Conservation (phyloP, 2,888 invertebrate species). For the Polydrusus cervinus region DNA sequence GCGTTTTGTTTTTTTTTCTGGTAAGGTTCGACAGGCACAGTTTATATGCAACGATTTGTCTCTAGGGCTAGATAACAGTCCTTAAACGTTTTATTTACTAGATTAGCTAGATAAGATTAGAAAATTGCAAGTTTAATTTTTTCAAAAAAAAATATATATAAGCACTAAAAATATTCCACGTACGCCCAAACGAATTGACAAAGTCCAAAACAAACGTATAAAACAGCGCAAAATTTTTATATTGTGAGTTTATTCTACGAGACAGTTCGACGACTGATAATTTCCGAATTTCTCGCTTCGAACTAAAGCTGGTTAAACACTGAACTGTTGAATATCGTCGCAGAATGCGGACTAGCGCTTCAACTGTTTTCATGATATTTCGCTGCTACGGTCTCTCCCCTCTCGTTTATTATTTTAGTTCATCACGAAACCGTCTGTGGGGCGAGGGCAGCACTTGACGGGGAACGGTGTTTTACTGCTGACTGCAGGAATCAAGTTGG, state of each 20-base stretch:
- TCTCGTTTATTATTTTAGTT: constrained; percentile 11
- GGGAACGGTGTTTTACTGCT: constrained; percentile 5
- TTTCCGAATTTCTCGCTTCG: not conserved
- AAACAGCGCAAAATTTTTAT: not conserved
- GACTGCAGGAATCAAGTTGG: not conserved
- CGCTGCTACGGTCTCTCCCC: constrained; percentile 15
- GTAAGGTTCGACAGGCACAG: constrained; percentile 11
- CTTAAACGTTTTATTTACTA: not conserved
- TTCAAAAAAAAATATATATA: not conserved
- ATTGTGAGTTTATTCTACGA: not conserved
- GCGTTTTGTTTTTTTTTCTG: constrained; percentile 41
- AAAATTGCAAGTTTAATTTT: not conserved
- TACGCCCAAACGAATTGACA: not conserved
- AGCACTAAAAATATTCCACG: not conserved
- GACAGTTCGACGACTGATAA: constrained; percentile 7
- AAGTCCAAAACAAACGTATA: not conserved
- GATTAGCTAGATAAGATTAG: constrained; percentile 2
- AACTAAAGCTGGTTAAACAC: not conserved
- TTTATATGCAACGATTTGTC: constrained; percentile 6
- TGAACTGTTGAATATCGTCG: not conserved
- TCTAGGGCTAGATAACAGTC: constrained; percentile 8
- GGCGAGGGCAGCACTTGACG: constrained; percentile 21
- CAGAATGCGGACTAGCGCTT: constrained; percentile 20
- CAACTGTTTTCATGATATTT: constrained; percentile 25
- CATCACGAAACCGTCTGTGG: not conserved